A percentile compares a stretch with the other conserved stretches of the same genome.
Evolutionary conservation across 2,888 invertebrate species (phyloP).

Genomic region (Cyclophora punctaria): DNA sequence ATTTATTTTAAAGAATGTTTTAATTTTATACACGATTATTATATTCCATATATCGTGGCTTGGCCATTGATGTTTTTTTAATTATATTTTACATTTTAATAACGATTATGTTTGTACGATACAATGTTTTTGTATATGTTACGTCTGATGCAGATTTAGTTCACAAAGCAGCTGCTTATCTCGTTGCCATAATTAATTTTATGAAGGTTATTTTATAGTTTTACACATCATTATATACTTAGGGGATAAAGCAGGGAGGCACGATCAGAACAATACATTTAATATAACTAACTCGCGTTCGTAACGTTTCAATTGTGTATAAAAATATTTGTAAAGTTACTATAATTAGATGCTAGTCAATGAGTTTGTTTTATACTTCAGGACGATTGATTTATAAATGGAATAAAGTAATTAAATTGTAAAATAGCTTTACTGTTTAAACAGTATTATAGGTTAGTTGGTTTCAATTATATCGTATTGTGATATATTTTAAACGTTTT

Average conservation of each 20-base stretch:
- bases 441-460: slow-evolving; percentile 73
- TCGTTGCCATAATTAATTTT: slow-evolving; percentile 36
- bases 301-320: slow-evolving; percentile 5
- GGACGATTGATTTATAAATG: slow-evolving; percentile 47
- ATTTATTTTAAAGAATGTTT: slow-evolving; percentile 33
- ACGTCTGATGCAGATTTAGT: slow-evolving; percentile 70
- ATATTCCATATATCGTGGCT: slow-evolving; percentile 51
- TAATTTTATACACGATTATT: slow-evolving; percentile 39
- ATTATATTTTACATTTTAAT: slow-evolving; percentile 51
- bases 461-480: slow-evolving; percentile 44
- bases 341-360: slow-evolving; percentile 70
- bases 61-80: slow-evolving; percentile 36
- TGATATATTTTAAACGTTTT: slow-evolving; percentile 53
- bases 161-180: slow-evolving; percentile 26
- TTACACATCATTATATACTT: background rate
- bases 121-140: slow-evolving; percentile 49
- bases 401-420: slow-evolving; percentile 43
- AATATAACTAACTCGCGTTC: no score
- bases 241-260: no score
- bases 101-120: slow-evolving; percentile 52
- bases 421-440: slow-evolving; percentile 51
- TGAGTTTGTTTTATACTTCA: slow-evolving; percentile 37
- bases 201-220: slow-evolving; percentile 12
- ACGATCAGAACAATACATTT: no score
- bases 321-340: slow-evolving; percentile 15